Base-by-base conservation (phyloP, 2,888 invertebrate genomes). In the Stictocephala bisonia region DNA sequence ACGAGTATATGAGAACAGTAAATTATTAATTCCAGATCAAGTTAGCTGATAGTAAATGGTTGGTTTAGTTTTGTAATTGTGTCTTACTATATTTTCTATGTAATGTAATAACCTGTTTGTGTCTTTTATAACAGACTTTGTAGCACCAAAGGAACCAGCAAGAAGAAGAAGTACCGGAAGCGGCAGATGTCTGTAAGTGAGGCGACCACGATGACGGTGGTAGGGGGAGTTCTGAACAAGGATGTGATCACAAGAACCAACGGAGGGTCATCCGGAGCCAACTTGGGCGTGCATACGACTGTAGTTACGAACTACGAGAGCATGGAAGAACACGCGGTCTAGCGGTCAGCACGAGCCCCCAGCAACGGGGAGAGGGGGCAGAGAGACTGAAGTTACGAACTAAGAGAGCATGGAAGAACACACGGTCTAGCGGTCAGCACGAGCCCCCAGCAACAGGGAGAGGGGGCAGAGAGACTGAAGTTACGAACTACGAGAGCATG, bases 161-260 rank as follows among this genome's bases (percentile, higher is more conserved):
- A 40, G 22, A 41, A 40, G 22, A 50, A 60, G 35, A 68, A 73
- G 50, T 73, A 51, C 31, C 56, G 68, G 15, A 73, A 73, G 26
- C 31, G 71, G 1, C 67, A 71, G 18, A 51, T 67, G 27, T 72
- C 68, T 2, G 69, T 56, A 26, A 75, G 72, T 58, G 72, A 75
- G 24, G 69, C 71, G 1, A 75, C 69, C 4, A 72, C 72, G 15
- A 31, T 66, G 70, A 72, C 71, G 0, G 40, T 75, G 18, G 69
- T 71, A 9, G 74, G 72, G 1, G 64, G 68, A 31, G 41, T 44
- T 1, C 44, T 64, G 1, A 64, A 64, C 44, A 64, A 64, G 40
- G 64, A 64, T 11, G 64, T 44, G 22, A 11, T 64, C n/a, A 44
- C 64, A 24, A 64, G 64, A 40, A 64, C 64, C 22, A 64, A 64